Evolutionary conservation across 2,888 invertebrate genomes (phyloP).

Genomic region (Heliothis peltigera): DNA sequence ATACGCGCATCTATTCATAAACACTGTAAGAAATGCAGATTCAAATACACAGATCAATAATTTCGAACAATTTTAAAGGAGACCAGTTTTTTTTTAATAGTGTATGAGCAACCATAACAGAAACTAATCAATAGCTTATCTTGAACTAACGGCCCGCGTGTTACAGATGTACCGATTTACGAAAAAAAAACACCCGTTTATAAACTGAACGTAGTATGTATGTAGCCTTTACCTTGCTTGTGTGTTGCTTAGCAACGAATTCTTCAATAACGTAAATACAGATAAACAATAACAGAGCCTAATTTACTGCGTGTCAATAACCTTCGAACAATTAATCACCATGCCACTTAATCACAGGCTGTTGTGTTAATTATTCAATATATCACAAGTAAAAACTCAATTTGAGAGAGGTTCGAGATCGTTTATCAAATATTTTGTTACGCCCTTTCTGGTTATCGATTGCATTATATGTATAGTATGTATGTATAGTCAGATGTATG

Average conservation of each 20-base stretch:
- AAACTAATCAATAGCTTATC: too few relatives aligned
- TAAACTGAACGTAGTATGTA: too few relatives aligned
- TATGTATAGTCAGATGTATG: neutral
- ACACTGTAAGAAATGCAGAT: too few relatives aligned
- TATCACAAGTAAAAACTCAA: slow-evolving; percentile 51
- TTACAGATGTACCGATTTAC: too few relatives aligned
- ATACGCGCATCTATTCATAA: neutral
- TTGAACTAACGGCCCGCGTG: too few relatives aligned
- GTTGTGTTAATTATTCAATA: slow-evolving; percentile 46
- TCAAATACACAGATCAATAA: slow-evolving; percentile 4
- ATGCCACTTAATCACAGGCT: slow-evolving; percentile 28
- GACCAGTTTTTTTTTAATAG: too few relatives aligned
- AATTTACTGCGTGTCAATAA: slow-evolving; percentile 39
- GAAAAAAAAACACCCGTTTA: too few relatives aligned
- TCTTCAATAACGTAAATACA: slow-evolving; percentile 1
- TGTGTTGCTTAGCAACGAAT: too few relatives aligned
- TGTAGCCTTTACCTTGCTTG: too few relatives aligned
- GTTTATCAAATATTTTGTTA: slow-evolving; percentile 38
- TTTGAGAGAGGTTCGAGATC: slow-evolving; percentile 25
- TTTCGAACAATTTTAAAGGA: neutral
- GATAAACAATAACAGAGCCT: slow-evolving; percentile 33
- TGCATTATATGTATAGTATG: neutral
- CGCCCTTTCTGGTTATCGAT: slow-evolving; percentile 32
- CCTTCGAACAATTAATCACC: slow-evolving; percentile 44
- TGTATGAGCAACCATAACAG: too few relatives aligned